Base-by-base conservation (phyloP, 2,888 invertebrate genomes). In the Epinotia ramella region DNA sequence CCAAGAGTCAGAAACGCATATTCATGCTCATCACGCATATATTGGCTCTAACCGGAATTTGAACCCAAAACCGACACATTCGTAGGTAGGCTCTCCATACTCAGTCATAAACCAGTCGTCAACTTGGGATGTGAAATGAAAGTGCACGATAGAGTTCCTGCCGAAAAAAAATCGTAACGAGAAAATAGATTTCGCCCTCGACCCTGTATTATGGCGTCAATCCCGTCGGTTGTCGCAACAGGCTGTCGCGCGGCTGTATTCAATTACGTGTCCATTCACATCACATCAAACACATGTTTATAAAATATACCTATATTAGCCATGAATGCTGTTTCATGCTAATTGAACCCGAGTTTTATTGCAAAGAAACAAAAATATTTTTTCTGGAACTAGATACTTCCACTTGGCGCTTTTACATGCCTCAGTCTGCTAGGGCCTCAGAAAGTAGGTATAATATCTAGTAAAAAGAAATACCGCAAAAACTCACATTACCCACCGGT, bases 261-360 rank as follows among this genome's bases (percentile, higher is more conserved):
- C 62, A 62, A 71, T 62, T 71, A 71, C 20, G 28, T 63, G 49
- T 53, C 18, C 70, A 71, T 71, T 63, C 20, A 63, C n/a, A 64
- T 64, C 44, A 64, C 5, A 24, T 24, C 12, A 64, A 28, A 16
- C 33, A 20, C 44, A 13, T 63, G 20, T 0, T 5, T 18, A 63
- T 63, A 63, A 63, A 5, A 63, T 63, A 33, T 12, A 40, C 11
- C 7, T 33, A 13, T 7, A 62, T 28, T n/a, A 16, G 1, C 13
- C 46, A 13, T 46, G 4, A 46, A 46, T 13, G 40, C 46, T 46
- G 46, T 46, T 53, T 53, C 53, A 53, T 53, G 53, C 53, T 6
- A 53, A 53, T 53, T 53, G 6, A 53, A 53, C n/a, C 40, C 16
- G n/a, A 53, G 16, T 53, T 53, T 5, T 53, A 53, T 53, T 53